These are phyloP conservation scores for Pararge aegeria DNA, from an alignment of 1,140 invertebrate species.

Conservation along the genomic window DNA sequence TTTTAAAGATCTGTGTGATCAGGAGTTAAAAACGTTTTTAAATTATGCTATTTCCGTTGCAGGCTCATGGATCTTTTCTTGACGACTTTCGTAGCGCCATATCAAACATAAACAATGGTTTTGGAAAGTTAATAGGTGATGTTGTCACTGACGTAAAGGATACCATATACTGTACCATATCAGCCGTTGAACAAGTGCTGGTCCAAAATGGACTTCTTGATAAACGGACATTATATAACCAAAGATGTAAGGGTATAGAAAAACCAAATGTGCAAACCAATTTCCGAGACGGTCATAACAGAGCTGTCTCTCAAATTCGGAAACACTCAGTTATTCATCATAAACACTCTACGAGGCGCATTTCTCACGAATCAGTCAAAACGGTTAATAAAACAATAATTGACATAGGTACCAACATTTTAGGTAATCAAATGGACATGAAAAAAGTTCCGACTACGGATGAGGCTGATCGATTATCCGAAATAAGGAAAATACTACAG, in stretches of 20 bases:
- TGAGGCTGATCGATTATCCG: constrained; percentile 43
- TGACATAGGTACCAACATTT: too few relatives aligned
- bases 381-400: constrained; percentile 35
- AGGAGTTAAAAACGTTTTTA: too few relatives aligned
- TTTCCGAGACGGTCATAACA: background rate
- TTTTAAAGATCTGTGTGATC: too few relatives aligned
- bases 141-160: constrained; percentile 55
- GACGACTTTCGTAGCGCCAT: constrained; percentile 50
- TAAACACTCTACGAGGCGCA: constrained; percentile 9
- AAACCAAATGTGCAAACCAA: constrained; percentile 5
- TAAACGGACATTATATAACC: constrained; percentile 34
- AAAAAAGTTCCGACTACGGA: constrained; percentile 28
- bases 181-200: constrained; percentile 58
- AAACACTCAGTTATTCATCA: background rate
- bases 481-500: constrained; percentile 46
- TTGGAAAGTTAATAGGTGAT: constrained; percentile 55
- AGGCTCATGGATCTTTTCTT: constrained; percentile 47
- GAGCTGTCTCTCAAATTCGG: background rate
- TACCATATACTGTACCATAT: constrained; percentile 58
- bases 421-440: constrained; percentile 22
- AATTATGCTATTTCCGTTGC: background rate
- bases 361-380: constrained; percentile 22
- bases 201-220: constrained; percentile 34
- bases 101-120: constrained; percentile 45
- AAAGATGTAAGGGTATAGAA: constrained; percentile 32